Percentiles rank a stretch among this genome's conserved stretches.
These are phyloP conservation scores for Drosophila kanapiae DNA, from an alignment of 1,140 invertebrate genomes.

Conservation along the genomic window DNA sequence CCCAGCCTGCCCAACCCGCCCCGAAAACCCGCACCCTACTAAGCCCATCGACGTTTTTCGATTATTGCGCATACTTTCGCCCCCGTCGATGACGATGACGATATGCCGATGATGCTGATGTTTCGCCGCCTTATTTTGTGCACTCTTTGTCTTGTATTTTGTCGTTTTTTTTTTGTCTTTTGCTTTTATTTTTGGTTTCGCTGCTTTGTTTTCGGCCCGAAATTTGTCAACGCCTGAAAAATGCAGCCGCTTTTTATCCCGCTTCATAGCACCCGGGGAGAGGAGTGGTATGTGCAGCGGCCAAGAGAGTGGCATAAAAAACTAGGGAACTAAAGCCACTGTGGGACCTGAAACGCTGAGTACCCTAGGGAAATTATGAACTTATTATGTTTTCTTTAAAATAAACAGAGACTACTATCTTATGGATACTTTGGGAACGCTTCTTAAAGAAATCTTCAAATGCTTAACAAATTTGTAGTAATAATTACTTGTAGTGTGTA, in stretches of 20 bases:
- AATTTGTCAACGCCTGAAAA: constrained; percentile 80
- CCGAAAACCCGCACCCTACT: not conserved
- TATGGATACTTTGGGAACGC: not conserved
- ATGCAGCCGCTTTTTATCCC: constrained; percentile 35
- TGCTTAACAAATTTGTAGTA: not conserved
- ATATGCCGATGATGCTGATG: constrained; percentile 29
- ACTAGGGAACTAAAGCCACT: not conserved
- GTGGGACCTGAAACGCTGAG: not conserved
- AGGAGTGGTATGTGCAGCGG: constrained; percentile 8
- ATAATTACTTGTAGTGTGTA: too few relatives aligned
- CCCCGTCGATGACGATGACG: constrained; percentile 39
- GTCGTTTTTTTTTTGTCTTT: constrained; percentile 10
- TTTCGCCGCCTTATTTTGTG: constrained; percentile 45
- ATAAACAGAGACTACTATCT: not conserved
- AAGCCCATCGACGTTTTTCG: constrained; percentile 67
- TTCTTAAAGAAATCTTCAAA: not conserved
- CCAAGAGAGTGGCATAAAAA: constrained; percentile 1
- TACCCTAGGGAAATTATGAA: constrained; percentile 4
- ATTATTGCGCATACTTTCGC: constrained; percentile 79
- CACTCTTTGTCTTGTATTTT: constrained; percentile 15
- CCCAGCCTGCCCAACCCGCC: not conserved
- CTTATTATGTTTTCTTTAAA: not conserved
- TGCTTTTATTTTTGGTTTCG: constrained; percentile 19
- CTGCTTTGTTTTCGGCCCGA: constrained; percentile 70
- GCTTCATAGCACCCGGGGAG: not conserved